Base-by-base conservation (phyloP, 2,888 invertebrate genomes). In the Neoitamus cyanurus region DNA sequence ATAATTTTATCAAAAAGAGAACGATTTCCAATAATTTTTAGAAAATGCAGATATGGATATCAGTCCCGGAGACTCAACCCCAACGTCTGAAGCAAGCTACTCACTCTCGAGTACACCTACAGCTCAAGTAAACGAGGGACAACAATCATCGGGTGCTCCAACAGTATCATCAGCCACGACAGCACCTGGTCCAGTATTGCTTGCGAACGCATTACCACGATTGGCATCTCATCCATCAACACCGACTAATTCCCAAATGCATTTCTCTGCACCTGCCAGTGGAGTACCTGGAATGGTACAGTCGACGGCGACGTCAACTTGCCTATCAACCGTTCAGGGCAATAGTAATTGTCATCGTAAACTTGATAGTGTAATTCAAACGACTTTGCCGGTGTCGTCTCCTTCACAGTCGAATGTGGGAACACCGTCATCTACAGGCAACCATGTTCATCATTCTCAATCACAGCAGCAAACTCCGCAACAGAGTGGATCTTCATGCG, bases 31-130 rank as follows among this genome's bases (percentile, higher is more conserved):
- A 36, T n/a, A 42, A 30, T 31, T 36, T 89, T 92, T 92, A 83
- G 93, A 93, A 86, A 92, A 92, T 88, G 96, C 97, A 91, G 98
- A 98, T 89, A 97, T 98, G 97, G 98, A 98, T 89, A 97, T 98
- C 89, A 98, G 97, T 85, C 97, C 97, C 15, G 96, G 96, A 88
- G 95, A 96, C 89, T 97, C 97, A 90, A 97, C 97, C 86, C 97
- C 97, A 48, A 94, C 96, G 84, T 96, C 96, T 31, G 97, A 97
- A 92, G 94, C 95, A 87, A 94, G 95, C 85, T 95, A 95, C 88
- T 90, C 91, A 82, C 86, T 91, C 84, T 90, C 90, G 86, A 91
- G 91, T 84, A 91, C 91, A 85, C 91, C 91, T 80, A 88, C 90
- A 85, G 90, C 89, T 84, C 88, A 89, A 84, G 84, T 87, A 80